These are phyloP conservation scores for Clarias fuscus DNA, from an alignment of 2,797 vertebrate species.

Conservation along the genomic window DNA sequence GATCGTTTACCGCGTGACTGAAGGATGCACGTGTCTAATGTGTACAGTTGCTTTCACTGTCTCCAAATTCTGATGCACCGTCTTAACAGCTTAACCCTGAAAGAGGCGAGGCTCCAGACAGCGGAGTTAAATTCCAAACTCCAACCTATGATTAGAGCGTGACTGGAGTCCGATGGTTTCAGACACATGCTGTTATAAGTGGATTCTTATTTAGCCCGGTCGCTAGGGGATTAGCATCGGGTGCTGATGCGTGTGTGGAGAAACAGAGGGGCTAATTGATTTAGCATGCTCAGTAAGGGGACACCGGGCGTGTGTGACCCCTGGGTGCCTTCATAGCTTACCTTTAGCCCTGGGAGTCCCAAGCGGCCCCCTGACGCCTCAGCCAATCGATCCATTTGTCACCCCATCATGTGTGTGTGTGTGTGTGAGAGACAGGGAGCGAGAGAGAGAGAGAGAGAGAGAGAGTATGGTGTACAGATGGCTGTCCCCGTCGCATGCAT, in stretches of 20 bases:
- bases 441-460: constrained; percentile 14
- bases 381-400: constrained; percentile 85
- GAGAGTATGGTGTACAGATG: constrained; percentile 77
- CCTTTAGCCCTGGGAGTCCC: constrained; percentile 59
- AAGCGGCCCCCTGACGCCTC: constrained; percentile 73
- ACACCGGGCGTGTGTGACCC: constrained; percentile 78
- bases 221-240: constrained; percentile 69
- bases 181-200: constrained; percentile 68
- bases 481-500: constrained; percentile 66
- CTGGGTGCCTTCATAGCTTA: constrained; percentile 63
- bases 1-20: background rate
- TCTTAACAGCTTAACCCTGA: constrained; percentile 3
- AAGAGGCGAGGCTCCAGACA: constrained; percentile 20
- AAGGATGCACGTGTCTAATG: background rate
- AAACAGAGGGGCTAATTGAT: constrained; percentile 75
- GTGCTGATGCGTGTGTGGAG: constrained; percentile 54
- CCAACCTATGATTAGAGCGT: constrained; percentile 14
- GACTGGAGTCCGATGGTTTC: constrained; percentile 17
- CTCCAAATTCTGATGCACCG: background rate
- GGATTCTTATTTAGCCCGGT: constrained; percentile 74
- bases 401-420: constrained; percentile 57
- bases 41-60: background rate
- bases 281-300: constrained; percentile 80
- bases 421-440: constrained; percentile 54
- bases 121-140: constrained; percentile 1